phyloP scores from a whole-genome alignment of 1,140 invertebrate species.

The Mactra quadrangularis region DNA sequence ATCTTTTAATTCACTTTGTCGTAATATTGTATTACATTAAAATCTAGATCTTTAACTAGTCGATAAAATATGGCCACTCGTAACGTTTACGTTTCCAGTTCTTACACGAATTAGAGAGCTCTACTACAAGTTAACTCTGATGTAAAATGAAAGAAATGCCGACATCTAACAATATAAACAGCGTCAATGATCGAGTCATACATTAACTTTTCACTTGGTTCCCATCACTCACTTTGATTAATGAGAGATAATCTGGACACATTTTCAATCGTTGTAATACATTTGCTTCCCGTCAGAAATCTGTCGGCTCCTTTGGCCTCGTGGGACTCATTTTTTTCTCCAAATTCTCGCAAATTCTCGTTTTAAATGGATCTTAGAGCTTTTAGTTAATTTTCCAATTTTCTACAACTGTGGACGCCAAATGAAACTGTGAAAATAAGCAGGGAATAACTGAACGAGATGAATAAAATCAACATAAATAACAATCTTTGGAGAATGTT shows the following conservation, averaged over 20 bases:
- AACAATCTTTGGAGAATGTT: no score
- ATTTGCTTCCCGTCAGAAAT: constrained; percentile 13
- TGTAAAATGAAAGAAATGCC: no score
- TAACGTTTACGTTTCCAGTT: no score
- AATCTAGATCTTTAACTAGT: no score
- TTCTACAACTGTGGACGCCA: constrained; percentile 5
- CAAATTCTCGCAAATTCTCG: constrained; percentile 22
- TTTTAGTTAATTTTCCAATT: constrained; percentile 6
- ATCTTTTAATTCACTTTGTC: no score
- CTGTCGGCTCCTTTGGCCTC: background rate
- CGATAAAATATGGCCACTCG: no score
- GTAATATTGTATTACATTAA: no score
- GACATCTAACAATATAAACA: no score
- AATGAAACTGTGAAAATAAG: background rate
- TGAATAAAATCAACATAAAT: constrained; percentile 1
- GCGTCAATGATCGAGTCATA: no score
- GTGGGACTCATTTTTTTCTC: constrained; percentile 1
- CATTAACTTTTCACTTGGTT: background rate
- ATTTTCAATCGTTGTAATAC: constrained; percentile 26
- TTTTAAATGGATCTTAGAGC: background rate
- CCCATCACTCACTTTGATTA: background rate
- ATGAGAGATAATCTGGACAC: background rate
- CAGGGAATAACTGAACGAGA: background rate
- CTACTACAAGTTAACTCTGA: no score
- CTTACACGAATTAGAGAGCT: no score